Percentiles rank a stretch among this genome's conserved stretches.
Evolutionary conservation across 2,797 vertebrate species (phyloP).

Genomic region (Acanthurus tractus): DNA sequence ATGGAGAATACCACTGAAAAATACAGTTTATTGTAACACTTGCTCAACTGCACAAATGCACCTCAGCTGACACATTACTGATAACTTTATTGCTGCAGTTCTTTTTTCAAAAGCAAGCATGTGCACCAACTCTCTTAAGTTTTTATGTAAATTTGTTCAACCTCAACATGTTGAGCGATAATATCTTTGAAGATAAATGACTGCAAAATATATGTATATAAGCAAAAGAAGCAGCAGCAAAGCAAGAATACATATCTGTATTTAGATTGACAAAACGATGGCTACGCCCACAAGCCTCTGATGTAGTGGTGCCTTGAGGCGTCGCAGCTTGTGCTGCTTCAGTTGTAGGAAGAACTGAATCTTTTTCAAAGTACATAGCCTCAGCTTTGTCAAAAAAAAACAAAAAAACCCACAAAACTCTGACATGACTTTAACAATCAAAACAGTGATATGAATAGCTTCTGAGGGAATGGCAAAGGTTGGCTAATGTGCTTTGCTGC

Average conservation of each 20-base stretch:
- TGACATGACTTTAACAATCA: slow-evolving; percentile 73
- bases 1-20: slow-evolving; percentile 5
- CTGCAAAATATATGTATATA: slow-evolving; percentile 1
- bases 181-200: slow-evolving; percentile 39
- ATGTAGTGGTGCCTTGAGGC: slow-evolving; percentile 41
- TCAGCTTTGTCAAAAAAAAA: slow-evolving; percentile 44
- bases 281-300: slow-evolving; percentile 36
- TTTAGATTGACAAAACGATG: slow-evolving; percentile 41
- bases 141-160: slow-evolving; percentile 13
- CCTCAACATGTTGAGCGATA: slow-evolving; percentile 24
- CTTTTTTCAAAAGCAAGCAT: slow-evolving; percentile 29
- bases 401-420: slow-evolving; percentile 27
- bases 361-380: slow-evolving; percentile 54
- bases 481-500: slow-evolving; percentile 68
- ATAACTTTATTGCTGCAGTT: slow-evolving; percentile 39
- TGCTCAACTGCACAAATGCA: slow-evolving; percentile 34
- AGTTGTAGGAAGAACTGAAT: slow-evolving; percentile 29
- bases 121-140: not conserved
- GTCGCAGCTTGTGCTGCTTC: slow-evolving; percentile 27
- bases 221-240: slow-evolving; percentile 16
- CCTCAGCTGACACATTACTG: slow-evolving; percentile 43
- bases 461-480: slow-evolving; percentile 67
- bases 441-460: slow-evolving; percentile 68
- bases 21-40: slow-evolving; percentile 21
- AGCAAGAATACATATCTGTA: slow-evolving; percentile 26